A percentile compares a stretch with the other conserved stretches of the same genome.
These are phyloP conservation scores for Drosophila lacicola DNA, from an alignment of 2,888 invertebrate genomes.

Conservation along the genomic window DNA sequence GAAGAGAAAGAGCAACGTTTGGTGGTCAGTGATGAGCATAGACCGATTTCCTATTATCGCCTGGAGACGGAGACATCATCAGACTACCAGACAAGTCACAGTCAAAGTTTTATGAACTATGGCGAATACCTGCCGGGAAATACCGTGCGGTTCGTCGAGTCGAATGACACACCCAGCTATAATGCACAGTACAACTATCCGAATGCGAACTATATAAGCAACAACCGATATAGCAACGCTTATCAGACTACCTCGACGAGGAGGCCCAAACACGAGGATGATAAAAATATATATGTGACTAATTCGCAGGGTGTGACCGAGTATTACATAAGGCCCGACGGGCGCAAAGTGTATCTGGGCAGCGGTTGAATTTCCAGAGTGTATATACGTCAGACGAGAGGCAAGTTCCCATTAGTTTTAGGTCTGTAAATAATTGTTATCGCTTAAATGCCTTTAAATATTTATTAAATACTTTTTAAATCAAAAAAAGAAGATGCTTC, in stretches of 20 bases:
- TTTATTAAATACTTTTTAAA: conserved; percentile 58
- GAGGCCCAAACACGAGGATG: conserved; percentile 63
- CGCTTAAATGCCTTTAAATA: conserved; percentile 44
- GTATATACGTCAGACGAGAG: conserved; percentile 21
- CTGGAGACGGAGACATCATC: conserved; percentile 52
- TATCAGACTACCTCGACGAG: conserved; percentile 49
- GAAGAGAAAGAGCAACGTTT: conserved; percentile 60
- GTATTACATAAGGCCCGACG: conserved; percentile 82
- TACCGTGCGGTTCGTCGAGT: conserved; percentile 40
- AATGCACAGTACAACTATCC: conserved; percentile 66
- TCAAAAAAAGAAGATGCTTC: conserved; percentile 2
- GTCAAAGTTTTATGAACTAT: conserved; percentile 49
- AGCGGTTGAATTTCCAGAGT: conserved; percentile 31
- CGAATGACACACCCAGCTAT: conserved; percentile 22
- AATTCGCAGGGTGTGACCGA: conserved; percentile 82
- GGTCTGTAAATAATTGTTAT: conserved; percentile 64
- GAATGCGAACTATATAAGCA: conserved; percentile 66
- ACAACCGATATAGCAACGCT: conserved; percentile 68
- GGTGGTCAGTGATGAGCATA: conserved; percentile 66
- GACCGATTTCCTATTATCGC: conserved; percentile 58
- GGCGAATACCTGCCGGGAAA: conserved; percentile 62
- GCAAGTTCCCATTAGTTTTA: conserved; percentile 48
- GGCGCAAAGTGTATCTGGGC: conserved; percentile 79
- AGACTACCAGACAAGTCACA: conserved; percentile 22
- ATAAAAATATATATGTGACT: conserved; percentile 83